Evolutionary conservation across 2,113 vertebrate genomes (phyloP).

Genomic region (Pedetes capensis): DNA sequence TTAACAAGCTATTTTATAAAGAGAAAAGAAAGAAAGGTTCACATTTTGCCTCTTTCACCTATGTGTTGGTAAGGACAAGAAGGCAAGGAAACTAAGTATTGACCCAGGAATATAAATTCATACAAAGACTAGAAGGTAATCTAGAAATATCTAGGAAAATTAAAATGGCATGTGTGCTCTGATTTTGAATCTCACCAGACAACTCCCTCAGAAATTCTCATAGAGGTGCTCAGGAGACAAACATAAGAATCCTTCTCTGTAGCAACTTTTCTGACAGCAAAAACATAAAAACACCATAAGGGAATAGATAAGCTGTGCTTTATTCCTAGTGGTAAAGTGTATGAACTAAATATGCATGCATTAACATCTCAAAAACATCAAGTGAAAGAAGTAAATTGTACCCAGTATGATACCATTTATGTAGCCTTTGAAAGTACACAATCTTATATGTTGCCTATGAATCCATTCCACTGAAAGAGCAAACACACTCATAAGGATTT

Average conservation of each 20-base stretch:
- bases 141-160: conserved; percentile 6
- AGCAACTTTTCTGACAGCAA: not conserved
- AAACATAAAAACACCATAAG: not conserved
- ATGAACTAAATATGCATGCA: not conserved
- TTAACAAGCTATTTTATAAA: not conserved
- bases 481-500: not conserved
- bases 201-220: not conserved
- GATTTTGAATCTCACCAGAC: not conserved
- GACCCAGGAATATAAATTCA: not conserved
- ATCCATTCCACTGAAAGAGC: not conserved
- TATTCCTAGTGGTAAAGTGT: not conserved
- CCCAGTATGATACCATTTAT: not conserved
- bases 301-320: not conserved
- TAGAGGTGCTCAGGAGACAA: not conserved
- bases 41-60: not conserved
- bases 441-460: not conserved
- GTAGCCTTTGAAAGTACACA: not conserved
- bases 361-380: conserved; percentile 14
- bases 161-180: not conserved
- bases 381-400: not conserved
- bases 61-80: not conserved
- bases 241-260: not conserved
- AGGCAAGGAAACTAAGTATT: not conserved
- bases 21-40: not conserved
- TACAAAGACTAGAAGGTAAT: not conserved